A percentile compares a stretch with the other conserved stretches of the same genome.
Evolutionary conservation across 2,797 vertebrate species (phyloP).

Genomic region (Telmatherina bonti): DNA sequence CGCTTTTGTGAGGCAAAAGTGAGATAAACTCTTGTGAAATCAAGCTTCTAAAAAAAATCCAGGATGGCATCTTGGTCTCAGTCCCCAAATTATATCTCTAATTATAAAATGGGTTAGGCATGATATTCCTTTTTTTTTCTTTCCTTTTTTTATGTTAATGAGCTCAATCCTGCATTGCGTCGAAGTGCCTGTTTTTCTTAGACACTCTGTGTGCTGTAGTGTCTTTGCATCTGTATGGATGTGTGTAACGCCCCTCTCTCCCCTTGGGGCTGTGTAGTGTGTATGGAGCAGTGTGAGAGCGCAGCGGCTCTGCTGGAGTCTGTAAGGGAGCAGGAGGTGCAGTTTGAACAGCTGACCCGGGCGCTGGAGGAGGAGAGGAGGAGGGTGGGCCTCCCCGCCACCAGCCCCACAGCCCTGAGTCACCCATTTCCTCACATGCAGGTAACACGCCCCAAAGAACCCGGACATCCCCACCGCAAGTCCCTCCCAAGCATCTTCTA

Average conservation of each 20-base stretch:
- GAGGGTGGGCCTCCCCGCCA: slow-evolving; percentile 92
- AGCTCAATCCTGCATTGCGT: slow-evolving; percentile 4
- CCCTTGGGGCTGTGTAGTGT: slow-evolving; percentile 77
- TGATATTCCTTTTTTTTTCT: neutral
- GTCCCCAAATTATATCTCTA: slow-evolving; percentile 1
- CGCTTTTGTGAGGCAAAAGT: neutral
- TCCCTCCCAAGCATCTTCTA: slow-evolving; percentile 7
- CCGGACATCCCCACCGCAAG: slow-evolving; percentile 15
- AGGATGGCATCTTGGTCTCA: neutral
- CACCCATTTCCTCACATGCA: slow-evolving; percentile 92
- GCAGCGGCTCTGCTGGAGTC: slow-evolving; percentile 99
- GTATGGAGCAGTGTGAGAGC: slow-evolving; percentile 92
- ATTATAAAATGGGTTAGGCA: neutral
- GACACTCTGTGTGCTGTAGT: slow-evolving; percentile 28
- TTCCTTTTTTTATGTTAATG: neutral
- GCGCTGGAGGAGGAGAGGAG: slow-evolving; percentile 98
- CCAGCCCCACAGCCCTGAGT: slow-evolving; percentile 88
- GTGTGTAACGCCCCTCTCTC: slow-evolving; percentile 74
- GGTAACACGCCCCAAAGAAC: slow-evolving; percentile 85
- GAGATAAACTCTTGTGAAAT: slow-evolving; percentile 22
- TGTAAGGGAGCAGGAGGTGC: slow-evolving; percentile 99
- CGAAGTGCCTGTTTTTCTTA: slow-evolving; percentile 41
- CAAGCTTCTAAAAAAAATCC: neutral
- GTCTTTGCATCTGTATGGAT: slow-evolving; percentile 28
- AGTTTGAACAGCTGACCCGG: slow-evolving; percentile 99